Percentiles rank a stretch among this genome's conserved stretches.
Evolutionary conservation across 2,797 vertebrate species (phyloP).

Genomic region (Botia almorhae): DNA sequence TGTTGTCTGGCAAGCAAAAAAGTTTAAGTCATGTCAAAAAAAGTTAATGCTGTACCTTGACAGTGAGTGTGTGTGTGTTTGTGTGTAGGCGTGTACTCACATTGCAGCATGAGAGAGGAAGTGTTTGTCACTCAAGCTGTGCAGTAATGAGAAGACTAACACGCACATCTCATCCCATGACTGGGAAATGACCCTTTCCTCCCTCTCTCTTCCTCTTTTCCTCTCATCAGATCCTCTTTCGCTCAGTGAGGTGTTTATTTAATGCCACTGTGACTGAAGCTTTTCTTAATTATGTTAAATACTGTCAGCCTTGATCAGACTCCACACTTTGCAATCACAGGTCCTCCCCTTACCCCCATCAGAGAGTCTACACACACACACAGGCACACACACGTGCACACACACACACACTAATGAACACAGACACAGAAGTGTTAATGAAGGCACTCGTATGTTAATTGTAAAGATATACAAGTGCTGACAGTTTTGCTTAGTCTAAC

Average conservation of each 20-base stretch:
- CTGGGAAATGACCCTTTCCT: constrained; percentile 60
- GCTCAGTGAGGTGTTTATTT: constrained; percentile 66
- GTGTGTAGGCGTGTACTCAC: constrained; percentile 26
- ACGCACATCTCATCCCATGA: constrained; percentile 60
- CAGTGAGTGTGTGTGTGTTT: constrained; percentile 24
- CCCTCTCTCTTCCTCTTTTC: constrained; percentile 41
- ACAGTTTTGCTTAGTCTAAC: constrained; percentile 47
- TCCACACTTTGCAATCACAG: constrained; percentile 59
- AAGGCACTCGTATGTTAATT: constrained; percentile 60
- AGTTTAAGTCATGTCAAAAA: constrained; percentile 35
- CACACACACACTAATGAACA: constrained; percentile 54
- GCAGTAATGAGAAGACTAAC: constrained; percentile 62
- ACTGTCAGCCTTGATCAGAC: constrained; percentile 65
- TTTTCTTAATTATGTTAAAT: constrained; percentile 70
- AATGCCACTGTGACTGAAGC: constrained; percentile 65
- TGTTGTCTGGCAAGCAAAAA: constrained; percentile 15
- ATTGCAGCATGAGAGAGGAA: constrained; percentile 52
- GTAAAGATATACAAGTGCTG: constrained; percentile 27
- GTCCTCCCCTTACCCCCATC: constrained; percentile 59
- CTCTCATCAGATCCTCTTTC: constrained; percentile 60
- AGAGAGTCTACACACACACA: constrained; percentile 23
- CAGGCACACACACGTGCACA: background rate
- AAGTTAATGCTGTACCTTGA: constrained; percentile 43
- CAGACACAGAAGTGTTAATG: constrained; percentile 61
- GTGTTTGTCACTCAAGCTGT: constrained; percentile 62